Evolutionary conservation across 2,113 vertebrate species (phyloP).

Genomic region (Odocoileus hemionus): DNA sequence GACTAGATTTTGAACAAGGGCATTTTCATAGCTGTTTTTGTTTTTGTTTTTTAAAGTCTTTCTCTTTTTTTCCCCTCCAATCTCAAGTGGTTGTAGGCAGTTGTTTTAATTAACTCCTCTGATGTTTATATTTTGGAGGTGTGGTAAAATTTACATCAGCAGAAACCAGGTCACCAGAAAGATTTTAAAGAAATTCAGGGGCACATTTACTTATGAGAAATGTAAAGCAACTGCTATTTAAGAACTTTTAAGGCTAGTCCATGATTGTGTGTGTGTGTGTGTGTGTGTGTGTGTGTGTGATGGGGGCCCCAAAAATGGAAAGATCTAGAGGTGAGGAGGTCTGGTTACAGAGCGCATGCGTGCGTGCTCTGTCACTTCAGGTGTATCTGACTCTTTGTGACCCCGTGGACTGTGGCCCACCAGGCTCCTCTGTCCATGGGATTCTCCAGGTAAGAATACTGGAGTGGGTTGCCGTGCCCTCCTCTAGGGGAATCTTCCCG

Average conservation of each 20-base stretch:
- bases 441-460: background rate
- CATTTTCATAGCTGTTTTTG: background rate
- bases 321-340: background rate
- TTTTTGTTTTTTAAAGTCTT: background rate
- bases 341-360: background rate
- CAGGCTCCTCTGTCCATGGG: background rate
- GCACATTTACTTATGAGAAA: background rate
- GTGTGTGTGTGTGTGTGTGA: background rate
- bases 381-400: background rate
- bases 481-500: background rate
- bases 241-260: background rate
- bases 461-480: background rate
- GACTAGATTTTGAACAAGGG: background rate
- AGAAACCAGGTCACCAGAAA: background rate
- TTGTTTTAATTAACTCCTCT: background rate
- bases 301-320: background rate
- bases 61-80: background rate
- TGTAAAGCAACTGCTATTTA: background rate
- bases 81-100: background rate
- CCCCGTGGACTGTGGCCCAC: background rate
- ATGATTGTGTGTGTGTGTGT: background rate
- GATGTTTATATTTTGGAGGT: background rate
- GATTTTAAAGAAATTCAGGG: background rate
- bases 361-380: background rate
- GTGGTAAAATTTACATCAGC: background rate